Percentiles rank a stretch among this genome's conserved stretches.
Evolutionary conservation across 2,113 vertebrate species (phyloP).

Genomic region (Vanacampus margaritifer): DNA sequence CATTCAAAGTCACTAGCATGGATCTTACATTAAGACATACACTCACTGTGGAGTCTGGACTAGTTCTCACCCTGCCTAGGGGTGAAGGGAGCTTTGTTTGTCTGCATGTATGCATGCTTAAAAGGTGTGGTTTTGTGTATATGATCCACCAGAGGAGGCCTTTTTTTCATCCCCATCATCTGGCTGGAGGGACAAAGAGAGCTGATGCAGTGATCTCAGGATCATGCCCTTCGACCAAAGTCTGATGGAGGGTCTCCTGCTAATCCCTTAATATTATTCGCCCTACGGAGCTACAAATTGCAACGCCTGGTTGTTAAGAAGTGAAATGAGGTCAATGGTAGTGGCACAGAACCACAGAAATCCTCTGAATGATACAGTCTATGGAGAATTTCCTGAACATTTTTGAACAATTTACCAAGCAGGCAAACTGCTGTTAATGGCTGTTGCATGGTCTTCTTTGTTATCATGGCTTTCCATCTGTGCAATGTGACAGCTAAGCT

Average conservation of each 20-base stretch:
- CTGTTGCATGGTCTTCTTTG: neutral
- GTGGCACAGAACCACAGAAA: conserved; percentile 10
- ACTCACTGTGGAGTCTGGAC: conserved; percentile 22
- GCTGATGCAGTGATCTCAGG: conserved; percentile 41
- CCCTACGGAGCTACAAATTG: conserved; percentile 50
- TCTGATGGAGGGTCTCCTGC: conserved; percentile 57
- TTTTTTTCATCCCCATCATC: conserved; percentile 29
- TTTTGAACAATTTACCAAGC: neutral
- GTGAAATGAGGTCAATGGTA: conserved; percentile 13
- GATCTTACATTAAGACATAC: conserved; percentile 42
- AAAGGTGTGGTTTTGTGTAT: conserved; percentile 19
- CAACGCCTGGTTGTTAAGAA: conserved; percentile 42
- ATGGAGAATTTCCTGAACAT: neutral
- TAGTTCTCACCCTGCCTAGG: conserved; percentile 28
- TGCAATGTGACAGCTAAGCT: conserved; percentile 30
- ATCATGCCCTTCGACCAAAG: conserved; percentile 37
- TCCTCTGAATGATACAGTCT: conserved; percentile 22
- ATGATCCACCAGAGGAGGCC: conserved; percentile 10
- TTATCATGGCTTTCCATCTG: conserved; percentile 40
- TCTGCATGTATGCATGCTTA: conserved; percentile 14
- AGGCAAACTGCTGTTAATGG: neutral
- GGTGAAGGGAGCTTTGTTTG: conserved; percentile 40
- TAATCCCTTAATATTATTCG: conserved; percentile 62
- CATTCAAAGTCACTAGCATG: conserved; percentile 32
- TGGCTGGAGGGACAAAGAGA: conserved; percentile 30